A percentile compares a stretch with the other conserved stretches of the same genome.
These are phyloP conservation scores for Hypena proboscidalis DNA, from an alignment of 2,888 invertebrate genomes.

Conservation along the genomic window DNA sequence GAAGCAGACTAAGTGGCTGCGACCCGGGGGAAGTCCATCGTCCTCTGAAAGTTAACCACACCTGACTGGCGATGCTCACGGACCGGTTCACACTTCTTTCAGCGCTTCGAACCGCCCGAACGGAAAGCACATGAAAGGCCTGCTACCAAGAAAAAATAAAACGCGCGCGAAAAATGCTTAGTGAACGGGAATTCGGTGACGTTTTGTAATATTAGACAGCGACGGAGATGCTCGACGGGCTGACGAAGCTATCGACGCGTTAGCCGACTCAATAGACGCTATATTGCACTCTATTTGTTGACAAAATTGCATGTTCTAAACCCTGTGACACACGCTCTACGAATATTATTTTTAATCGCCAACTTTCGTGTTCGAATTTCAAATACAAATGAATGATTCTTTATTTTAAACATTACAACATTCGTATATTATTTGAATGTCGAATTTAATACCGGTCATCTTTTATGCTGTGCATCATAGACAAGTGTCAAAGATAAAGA, in stretches of 20 bases:
- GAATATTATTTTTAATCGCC: constrained; percentile 13
- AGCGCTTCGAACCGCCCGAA: constrained; percentile 72
- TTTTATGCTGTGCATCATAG: constrained; percentile 20
- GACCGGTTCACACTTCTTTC: constrained; percentile 78
- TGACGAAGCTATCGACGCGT: neutral
- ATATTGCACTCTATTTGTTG: constrained; percentile 14
- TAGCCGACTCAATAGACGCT: neutral
- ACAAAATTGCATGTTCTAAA: constrained; percentile 17
- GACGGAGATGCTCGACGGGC: constrained; percentile 18
- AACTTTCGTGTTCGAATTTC: neutral
- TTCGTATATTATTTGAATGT: constrained; percentile 12
- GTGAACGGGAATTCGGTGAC: constrained; percentile 49
- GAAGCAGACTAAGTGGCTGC: constrained; percentile 71
- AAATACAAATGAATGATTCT: constrained; percentile 1
- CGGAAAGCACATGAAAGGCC: constrained; percentile 82
- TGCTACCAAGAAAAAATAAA: constrained; percentile 65
- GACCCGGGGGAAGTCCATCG: constrained; percentile 61
- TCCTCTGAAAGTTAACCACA: constrained; percentile 68
- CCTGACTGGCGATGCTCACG: constrained; percentile 75
- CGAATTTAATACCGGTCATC: constrained; percentile 5
- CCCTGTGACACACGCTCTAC: constrained; percentile 4
- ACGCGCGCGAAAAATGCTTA: constrained; percentile 50
- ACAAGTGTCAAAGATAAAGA: constrained; percentile 18
- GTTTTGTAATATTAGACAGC: constrained; percentile 43
- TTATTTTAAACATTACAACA: constrained; percentile 9